A percentile compares a stretch with the other conserved stretches of the same genome.
Evolutionary conservation across 2,113 vertebrate species (phyloP).

Genomic region (Erythrolamprus reginae): DNA sequence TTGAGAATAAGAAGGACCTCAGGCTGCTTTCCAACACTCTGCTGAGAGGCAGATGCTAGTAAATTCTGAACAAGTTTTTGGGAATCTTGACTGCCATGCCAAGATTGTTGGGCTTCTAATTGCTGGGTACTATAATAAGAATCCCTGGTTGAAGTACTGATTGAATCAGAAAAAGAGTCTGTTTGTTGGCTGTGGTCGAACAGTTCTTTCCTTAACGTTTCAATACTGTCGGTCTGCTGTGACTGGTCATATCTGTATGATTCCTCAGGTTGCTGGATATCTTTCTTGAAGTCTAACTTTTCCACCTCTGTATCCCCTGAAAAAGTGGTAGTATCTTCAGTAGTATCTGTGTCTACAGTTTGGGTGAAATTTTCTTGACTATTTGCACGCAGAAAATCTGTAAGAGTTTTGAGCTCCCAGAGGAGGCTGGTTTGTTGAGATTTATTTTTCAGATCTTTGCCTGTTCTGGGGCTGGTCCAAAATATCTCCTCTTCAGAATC

Average conservation of each 20-base stretch:
- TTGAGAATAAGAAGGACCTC: not conserved
- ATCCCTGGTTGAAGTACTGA: not conserved
- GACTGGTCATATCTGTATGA: not conserved
- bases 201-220: not conserved
- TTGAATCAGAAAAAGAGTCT: not conserved
- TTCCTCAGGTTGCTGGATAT: not conserved
- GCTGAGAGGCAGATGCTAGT: too few species aligned
- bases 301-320: not conserved
- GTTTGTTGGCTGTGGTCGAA: not conserved
- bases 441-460: slow-evolving; percentile 6
- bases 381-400: not conserved
- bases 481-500: not conserved
- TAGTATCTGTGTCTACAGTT: not conserved
- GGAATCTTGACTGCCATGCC: not conserved
- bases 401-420: slow-evolving; percentile 4
- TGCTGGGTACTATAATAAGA: not conserved
- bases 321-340: not conserved
- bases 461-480: slow-evolving; percentile 6
- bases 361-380: not conserved
- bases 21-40: not conserved
- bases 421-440: slow-evolving; percentile 7
- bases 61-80: not conserved
- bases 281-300: too few species aligned
- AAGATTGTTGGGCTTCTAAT: not conserved
- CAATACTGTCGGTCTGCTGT: not conserved